Evolutionary conservation across 2,888 invertebrate genomes (phyloP).

Genomic region (Cheiracanthium punctorium): DNA sequence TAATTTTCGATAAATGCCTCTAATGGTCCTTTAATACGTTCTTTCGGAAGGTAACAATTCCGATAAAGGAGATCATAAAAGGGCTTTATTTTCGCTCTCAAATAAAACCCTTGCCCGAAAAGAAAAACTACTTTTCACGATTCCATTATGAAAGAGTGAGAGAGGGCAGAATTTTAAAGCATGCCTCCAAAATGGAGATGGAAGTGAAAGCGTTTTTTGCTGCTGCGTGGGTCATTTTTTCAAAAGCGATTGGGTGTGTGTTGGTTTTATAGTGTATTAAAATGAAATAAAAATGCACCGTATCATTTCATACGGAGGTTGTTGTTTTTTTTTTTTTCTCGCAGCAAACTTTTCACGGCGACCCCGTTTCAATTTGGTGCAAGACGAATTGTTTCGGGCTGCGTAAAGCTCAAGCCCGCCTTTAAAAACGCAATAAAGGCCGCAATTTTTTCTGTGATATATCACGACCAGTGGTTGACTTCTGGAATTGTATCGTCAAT

Average conservation of each 20-base stretch:
- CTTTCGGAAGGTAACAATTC: no score
- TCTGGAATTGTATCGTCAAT: neutral
- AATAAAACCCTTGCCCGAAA: no score
- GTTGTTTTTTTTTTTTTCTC: no score
- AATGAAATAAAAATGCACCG: neutral
- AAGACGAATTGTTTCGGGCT: neutral
- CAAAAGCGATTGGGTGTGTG: neutral
- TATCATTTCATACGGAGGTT: neutral
- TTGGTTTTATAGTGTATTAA: neutral
- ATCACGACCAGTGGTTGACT: neutral
- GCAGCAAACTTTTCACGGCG: neutral
- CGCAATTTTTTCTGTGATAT: neutral
- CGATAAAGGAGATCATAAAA: no score
- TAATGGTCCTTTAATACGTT: no score
- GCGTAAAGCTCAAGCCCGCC: neutral
- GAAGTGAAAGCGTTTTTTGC: no score
- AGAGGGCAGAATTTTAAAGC: no score
- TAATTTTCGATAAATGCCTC: no score
- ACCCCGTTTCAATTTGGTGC: slow-evolving; percentile 1
- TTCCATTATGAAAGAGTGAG: no score
- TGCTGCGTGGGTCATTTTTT: neutral
- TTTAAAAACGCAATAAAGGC: neutral
- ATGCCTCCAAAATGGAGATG: no score
- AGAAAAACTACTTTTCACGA: no score
- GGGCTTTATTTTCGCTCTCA: no score